Evolutionary conservation across 2,113 vertebrate genomes (phyloP).

Genomic region (Lophochroa leadbeateri): DNA sequence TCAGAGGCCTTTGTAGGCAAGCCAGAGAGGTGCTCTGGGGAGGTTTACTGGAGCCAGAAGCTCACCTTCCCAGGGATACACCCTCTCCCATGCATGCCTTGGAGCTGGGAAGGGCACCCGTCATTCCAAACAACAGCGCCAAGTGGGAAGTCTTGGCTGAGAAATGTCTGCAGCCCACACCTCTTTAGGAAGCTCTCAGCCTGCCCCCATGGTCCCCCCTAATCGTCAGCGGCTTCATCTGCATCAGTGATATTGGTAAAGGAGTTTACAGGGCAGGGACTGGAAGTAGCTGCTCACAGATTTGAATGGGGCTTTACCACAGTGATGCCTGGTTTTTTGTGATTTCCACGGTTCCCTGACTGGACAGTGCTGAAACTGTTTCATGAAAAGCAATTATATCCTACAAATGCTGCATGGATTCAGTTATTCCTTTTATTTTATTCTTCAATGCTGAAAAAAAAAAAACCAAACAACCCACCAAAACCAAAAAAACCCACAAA

Average conservation of each 20-base stretch:
- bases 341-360: not conserved
- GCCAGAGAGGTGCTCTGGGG: not conserved
- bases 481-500: not conserved
- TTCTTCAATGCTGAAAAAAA: not conserved
- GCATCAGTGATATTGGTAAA: not conserved
- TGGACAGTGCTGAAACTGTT: not conserved
- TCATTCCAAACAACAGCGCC: not conserved
- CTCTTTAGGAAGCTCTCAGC: not conserved
- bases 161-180: not conserved
- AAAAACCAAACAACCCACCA: too few relatives aligned
- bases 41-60: not conserved
- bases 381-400: not conserved
- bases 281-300: not conserved
- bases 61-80: not conserved
- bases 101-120: not conserved
- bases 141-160: not conserved
- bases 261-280: not conserved
- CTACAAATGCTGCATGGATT: not conserved
- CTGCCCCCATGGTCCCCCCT: not conserved
- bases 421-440: not conserved
- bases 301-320: not conserved
- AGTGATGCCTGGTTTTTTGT: not conserved
- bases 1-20: not conserved
- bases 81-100: accelerated
- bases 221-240: not conserved